Base-by-base conservation (phyloP, 2,888 invertebrate genomes). In the Pemphredon lugubris region DNA sequence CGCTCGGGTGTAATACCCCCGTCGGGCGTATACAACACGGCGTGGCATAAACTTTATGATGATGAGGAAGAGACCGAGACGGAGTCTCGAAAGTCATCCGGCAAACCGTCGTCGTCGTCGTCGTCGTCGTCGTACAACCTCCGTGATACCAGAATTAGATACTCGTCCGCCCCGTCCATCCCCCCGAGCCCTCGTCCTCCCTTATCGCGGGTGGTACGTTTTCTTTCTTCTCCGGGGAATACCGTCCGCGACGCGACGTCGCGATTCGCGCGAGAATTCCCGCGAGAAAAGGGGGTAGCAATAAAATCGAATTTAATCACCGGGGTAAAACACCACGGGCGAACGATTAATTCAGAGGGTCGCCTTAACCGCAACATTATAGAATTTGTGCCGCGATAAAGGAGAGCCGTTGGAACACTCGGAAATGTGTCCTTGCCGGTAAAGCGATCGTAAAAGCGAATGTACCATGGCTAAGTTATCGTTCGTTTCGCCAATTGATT, bases 401-500 rank as follows among this genome's bases (percentile, higher is more conserved):
- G n/a, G 34, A n/a, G 11, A 34, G n/a, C 4, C 34, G 14, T 45
- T 23, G 47, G 20, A 45, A 6, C 30, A 20, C 50, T 30, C 40
- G 54, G 50, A 50, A 59, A 14, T 45, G 51, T 70, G 64, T 59
- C 67, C 67, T 53, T 20, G 59, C 23, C 64, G 55, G 44, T 45
- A 42, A 57, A 57, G 16, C 67, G 77, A 65, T 79, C 84, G 82
- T 84, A 84, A 84, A 84, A 73, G 67, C 64, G 72, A 67, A 69
- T 73, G 73, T 57, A 58, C 63, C 55, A 45, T 54, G 68, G 69
- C 70, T 79, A 74, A 83, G 81, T 84, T 84, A 84, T 80, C 79
- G 80, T 65, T 77, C 77, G 77, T 75, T 58, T 73, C 69, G 74
- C 82, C 84, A 84, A 84, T 84, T 84, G 84, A 84, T 84, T 84